phyloP scores from a whole-genome alignment of 2,888 invertebrate genomes.

The Dendrolimus pini region DNA sequence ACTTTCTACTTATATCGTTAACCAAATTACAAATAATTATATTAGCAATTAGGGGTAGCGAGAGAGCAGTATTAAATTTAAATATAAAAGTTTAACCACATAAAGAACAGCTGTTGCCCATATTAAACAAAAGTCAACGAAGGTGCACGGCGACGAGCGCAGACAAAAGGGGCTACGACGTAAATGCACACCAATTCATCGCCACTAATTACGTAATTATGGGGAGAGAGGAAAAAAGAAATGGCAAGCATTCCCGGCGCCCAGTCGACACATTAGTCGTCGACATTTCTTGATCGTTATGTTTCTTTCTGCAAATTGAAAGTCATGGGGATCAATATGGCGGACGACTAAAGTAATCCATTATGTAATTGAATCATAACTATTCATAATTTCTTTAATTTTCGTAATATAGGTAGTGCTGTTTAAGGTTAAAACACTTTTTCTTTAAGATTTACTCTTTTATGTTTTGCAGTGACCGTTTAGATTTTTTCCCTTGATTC shows the following conservation, averaged over 20 bases:
- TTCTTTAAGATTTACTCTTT: too few relatives aligned
- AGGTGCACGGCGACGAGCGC: constrained; percentile 41
- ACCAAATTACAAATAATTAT: too few relatives aligned
- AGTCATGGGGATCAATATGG: constrained; percentile 42
- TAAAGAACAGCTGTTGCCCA: constrained; percentile 55
- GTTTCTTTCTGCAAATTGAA: constrained; percentile 52
- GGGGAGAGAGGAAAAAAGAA: constrained; percentile 54
- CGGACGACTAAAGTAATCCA: constrained; percentile 26
- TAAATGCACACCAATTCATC: constrained; percentile 69
- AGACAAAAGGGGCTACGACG: constrained; percentile 63
- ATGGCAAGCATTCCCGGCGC: constrained; percentile 64
- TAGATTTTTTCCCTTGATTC: too few relatives aligned
- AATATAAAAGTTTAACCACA: too few relatives aligned
- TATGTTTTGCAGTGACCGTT: too few relatives aligned
- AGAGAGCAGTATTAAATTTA: too few relatives aligned
- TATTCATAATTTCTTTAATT: constrained; percentile 6
- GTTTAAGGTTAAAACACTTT: too few relatives aligned
- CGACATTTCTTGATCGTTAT: constrained; percentile 49
- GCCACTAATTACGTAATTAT: constrained; percentile 74
- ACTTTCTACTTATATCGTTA: too few relatives aligned
- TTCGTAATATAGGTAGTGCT: too few relatives aligned
- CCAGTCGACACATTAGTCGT: constrained; percentile 62
- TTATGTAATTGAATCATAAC: constrained; percentile 21
- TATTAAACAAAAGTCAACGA: constrained; percentile 47
- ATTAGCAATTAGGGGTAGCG: too few relatives aligned